phyloP scores from a whole-genome alignment of 2,888 invertebrate genomes.

The Trichopoda pennipes region DNA sequence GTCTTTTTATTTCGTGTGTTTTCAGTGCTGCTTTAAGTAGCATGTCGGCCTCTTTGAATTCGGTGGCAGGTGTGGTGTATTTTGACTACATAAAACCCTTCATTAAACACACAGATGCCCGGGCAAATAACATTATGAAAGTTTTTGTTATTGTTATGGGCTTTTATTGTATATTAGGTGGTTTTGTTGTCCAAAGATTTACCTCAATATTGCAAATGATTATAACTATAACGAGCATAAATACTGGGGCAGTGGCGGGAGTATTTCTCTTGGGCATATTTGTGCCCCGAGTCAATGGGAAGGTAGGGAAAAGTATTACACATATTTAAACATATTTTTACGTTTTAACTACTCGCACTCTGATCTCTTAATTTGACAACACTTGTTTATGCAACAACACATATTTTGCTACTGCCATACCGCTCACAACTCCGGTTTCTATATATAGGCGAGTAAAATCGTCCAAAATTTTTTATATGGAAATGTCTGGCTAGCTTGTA shows the following conservation, averaged over 20 bases:
- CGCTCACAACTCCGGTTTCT: no score
- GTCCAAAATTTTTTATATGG: background rate
- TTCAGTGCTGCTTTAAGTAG: slow-evolving; percentile 84
- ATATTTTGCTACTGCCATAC: background rate
- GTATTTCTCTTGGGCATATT: slow-evolving; percentile 87
- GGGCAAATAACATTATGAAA: slow-evolving; percentile 82
- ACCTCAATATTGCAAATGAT: slow-evolving; percentile 82
- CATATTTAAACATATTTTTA: no score
- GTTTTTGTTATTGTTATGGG: slow-evolving; percentile 81
- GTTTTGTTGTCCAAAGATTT: slow-evolving; percentile 80
- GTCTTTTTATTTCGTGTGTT: slow-evolving; percentile 84
- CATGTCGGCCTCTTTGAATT: slow-evolving; percentile 83
- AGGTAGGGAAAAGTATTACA: slow-evolving; percentile 68
- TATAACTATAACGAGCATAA: slow-evolving; percentile 81
- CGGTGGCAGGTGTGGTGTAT: slow-evolving; percentile 83
- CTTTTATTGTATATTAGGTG: slow-evolving; percentile 83
- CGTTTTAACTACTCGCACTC: no score
- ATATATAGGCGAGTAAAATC: background rate
- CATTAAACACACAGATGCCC: slow-evolving; percentile 80
- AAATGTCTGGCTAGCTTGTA: background rate
- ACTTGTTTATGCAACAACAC: background rate
- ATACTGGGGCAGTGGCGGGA: slow-evolving; percentile 85
- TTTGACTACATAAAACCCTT: slow-evolving; percentile 82
- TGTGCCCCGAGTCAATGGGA: slow-evolving; percentile 84
- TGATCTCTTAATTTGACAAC: no score